Base-by-base conservation (phyloP, 2,888 invertebrate species). In the Eupithecia dodoneata region DNA sequence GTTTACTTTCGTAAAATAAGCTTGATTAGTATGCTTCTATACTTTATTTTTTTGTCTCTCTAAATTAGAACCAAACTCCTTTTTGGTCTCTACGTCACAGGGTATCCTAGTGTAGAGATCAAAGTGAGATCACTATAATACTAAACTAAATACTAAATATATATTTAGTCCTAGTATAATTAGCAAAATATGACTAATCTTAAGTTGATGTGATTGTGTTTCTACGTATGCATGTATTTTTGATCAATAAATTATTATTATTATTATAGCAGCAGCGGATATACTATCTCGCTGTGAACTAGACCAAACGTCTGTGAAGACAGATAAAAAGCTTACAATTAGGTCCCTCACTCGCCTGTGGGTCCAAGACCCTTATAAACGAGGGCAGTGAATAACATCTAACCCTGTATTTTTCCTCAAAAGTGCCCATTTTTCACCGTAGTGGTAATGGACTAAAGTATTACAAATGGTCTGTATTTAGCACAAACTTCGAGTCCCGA, bases 281-380 rank as follows among this genome's bases (percentile, higher is more conserved):
- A 18, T 59, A 59, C 3, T 9, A 59, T 9, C 9, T 18, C 18
- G 7, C 9, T 59, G 18, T 18, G 4, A 55, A 55, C 7, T 55
- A 55, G n/a, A 4, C 55, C 59, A 10, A 59, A 18, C 10, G 18
- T 30, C 63, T 63, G 30, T 63, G 63, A 30, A 63, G 63, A 4
- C 30, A 30, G 63, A 63, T 63, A 63, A 63, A 30, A 63, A 63
- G 63, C 63, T 63, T 30, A 63, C 63, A 63, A 63, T 63, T 63
- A 63, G 63, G 30, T 18, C 30, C 63, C 12, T 4, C 67, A 66
- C 42, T 42, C 9, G 10, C 18, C 44, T 63, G 30, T 10, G 18
- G 30, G 30, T 73, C 69, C 71, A 71, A 78, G 75, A 72, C 66
- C 70, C 74, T 44, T 55, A 79, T 66, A 79, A 74, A 79, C 70